A percentile compares a stretch with the other conserved stretches of the same genome.
These are phyloP conservation scores for Caenorhabditis sp. DNA, from an alignment of 2,888 invertebrate genomes.

Conservation along the genomic window DNA sequence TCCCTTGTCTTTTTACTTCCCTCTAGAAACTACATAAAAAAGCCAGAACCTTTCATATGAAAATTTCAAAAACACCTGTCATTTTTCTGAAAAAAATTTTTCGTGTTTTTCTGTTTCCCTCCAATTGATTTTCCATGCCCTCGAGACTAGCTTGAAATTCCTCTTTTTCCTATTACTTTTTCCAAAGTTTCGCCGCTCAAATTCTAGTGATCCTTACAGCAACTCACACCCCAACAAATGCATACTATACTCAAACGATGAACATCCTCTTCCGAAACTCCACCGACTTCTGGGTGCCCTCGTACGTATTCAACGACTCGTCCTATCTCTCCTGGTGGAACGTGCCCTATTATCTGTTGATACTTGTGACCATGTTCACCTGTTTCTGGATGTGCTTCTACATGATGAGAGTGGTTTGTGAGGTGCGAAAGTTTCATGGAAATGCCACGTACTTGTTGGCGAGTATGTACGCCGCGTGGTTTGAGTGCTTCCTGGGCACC, in stretches of 20 bases:
- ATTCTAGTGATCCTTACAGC: too few species aligned
- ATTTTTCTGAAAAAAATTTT: too few species aligned
- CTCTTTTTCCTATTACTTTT: too few species aligned
- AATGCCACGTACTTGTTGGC: conserved; percentile 39
- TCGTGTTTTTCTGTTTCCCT: too few species aligned
- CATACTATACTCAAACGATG: conserved; percentile 3
- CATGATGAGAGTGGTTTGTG: conserved; percentile 21
- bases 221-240: too few species aligned
- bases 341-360: conserved; percentile 32
- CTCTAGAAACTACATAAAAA: too few species aligned
- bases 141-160: too few species aligned
- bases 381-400: conserved; percentile 31
- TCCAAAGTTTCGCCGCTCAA: too few species aligned
- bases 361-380: conserved; percentile 25
- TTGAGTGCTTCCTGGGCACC: conserved; percentile 28
- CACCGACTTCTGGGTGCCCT: conserved; percentile 37
- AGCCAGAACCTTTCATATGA: too few species aligned
- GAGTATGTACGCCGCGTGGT: conserved; percentile 28
- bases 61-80: not conserved
- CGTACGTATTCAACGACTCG: conserved; percentile 36
- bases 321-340: conserved; percentile 39
- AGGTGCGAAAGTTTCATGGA: conserved; percentile 46
- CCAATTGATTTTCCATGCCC: too few species aligned
- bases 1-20: too few species aligned
- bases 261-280: conserved; percentile 31